A percentile compares a stretch with the other conserved stretches of the same genome.
phyloP scores from a whole-genome alignment of 2,113 vertebrate species.

The Chloropsis hardwickii region DNA sequence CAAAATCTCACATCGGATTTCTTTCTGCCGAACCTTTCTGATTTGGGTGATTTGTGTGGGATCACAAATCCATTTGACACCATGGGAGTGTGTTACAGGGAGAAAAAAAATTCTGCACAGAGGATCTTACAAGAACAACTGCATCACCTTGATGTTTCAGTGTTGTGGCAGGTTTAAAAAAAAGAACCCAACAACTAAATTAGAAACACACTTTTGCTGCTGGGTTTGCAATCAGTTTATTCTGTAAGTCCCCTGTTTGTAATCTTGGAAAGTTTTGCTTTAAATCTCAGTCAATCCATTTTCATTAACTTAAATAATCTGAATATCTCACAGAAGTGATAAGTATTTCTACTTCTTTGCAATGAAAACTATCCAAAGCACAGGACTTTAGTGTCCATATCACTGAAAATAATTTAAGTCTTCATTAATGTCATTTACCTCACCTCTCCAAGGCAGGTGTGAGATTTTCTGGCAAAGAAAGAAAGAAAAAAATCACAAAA shows the following conservation, averaged over 20 bases:
- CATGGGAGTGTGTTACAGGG: not conserved
- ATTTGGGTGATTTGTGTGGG: not conserved
- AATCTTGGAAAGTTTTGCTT: not conserved
- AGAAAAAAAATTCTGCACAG: not conserved
- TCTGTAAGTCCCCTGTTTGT: not conserved
- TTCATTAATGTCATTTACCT: not conserved
- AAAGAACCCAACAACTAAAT: not conserved
- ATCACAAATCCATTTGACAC: not conserved
- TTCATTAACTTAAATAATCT: not conserved
- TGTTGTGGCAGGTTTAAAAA: not conserved
- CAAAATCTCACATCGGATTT: not conserved
- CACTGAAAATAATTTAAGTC: not conserved
- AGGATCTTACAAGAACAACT: not conserved
- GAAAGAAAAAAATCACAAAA: not conserved
- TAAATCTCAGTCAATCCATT: constrained; percentile 20
- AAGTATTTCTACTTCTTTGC: not conserved
- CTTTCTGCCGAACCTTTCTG: not conserved
- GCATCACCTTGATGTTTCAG: not conserved
- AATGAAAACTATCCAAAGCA: not conserved
- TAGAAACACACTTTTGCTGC: constrained; percentile 27
- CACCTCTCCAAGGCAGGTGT: not conserved
- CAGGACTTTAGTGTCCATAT: not conserved
- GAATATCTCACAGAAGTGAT: not conserved
- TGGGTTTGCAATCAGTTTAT: constrained; percentile 4
- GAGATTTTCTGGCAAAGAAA: not conserved